A percentile compares a stretch with the other conserved stretches of the same genome.
Conservation (phyloP, 2,888 invertebrate genomes). For the Synanthedon formicaeformis region DNA sequence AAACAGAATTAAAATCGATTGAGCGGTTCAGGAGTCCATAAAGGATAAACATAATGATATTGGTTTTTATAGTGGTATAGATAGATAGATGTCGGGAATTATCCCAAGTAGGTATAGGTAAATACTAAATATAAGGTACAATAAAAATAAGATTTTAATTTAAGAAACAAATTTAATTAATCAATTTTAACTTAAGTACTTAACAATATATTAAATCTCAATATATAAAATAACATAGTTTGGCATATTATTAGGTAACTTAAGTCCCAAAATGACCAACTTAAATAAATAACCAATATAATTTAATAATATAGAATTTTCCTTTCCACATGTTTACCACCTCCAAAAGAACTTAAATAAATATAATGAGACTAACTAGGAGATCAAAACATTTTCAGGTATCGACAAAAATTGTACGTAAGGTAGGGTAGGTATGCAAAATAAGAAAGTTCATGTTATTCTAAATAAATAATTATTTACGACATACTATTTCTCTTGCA, state of each 20-base stretch:
- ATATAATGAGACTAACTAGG: slow-evolving; percentile 38
- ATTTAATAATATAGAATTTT: neutral
- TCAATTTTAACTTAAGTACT: slow-evolving; percentile 37
- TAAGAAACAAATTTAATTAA: slow-evolving; percentile 21
- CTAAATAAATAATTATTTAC: too few relatives aligned
- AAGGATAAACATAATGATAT: too few relatives aligned
- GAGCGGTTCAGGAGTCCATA: too few relatives aligned
- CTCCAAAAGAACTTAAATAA: slow-evolving; percentile 21
- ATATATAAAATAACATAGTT: slow-evolving; percentile 48
- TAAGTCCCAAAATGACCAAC: slow-evolving; percentile 9
- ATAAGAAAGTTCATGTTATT: too few relatives aligned
- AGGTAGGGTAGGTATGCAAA: too few relatives aligned
- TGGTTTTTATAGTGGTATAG: too few relatives aligned
- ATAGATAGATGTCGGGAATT: too few relatives aligned
- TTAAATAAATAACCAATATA: neutral
- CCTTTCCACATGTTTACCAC: neutral
- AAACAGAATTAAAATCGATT: too few relatives aligned
- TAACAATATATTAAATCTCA: slow-evolving; percentile 45
- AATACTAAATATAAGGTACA: neutral
- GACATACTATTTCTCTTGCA: too few relatives aligned
- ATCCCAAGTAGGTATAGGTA: neutral
- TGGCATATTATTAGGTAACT: slow-evolving; percentile 30
- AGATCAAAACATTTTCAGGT: slow-evolving; percentile 68
- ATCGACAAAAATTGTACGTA: slow-evolving; percentile 22
- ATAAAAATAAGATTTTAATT: neutral